Percentiles rank a stretch among this genome's conserved stretches.
Evolutionary conservation across 35 echinoderm and acorn worm genomes (phyloP).

Genomic region (Eucidaris tribuloides): DNA sequence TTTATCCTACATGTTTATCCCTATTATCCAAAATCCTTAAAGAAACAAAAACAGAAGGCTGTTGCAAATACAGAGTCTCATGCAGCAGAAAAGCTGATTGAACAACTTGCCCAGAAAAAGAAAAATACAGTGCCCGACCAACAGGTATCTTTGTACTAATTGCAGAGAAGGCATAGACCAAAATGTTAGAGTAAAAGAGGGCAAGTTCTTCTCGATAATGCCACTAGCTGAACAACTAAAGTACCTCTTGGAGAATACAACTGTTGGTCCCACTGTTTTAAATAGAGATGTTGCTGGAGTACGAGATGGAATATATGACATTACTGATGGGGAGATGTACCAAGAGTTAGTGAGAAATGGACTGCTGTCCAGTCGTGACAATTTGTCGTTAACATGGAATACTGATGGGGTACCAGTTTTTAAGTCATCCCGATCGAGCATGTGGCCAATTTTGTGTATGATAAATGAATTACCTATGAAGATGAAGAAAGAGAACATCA

Average conservation of each 20-base stretch:
- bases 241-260: background rate
- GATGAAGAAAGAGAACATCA: background rate
- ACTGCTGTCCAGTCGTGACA: background rate
- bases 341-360: background rate
- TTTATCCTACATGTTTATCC: too few relatives aligned
- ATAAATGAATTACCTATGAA: constrained; percentile 16
- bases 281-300: background rate
- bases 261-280: background rate
- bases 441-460: constrained; percentile 31
- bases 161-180: background rate
- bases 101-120: too few relatives aligned
- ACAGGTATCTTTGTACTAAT: background rate
- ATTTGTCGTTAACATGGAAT: constrained; percentile 48
- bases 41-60: too few relatives aligned
- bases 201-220: background rate
- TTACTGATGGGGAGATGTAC: background rate
- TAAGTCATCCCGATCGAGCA: constrained; percentile 18
- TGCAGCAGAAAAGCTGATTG: too few relatives aligned
- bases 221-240: background rate
- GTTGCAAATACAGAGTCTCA: too few relatives aligned
- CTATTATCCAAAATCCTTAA: too few relatives aligned
- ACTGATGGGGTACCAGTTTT: constrained; percentile 44
- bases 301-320: background rate
- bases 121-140: too few relatives aligned
- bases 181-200: background rate